Evolutionary conservation across 2,113 vertebrate genomes (phyloP).

Genomic region (Numenius arquata): DNA sequence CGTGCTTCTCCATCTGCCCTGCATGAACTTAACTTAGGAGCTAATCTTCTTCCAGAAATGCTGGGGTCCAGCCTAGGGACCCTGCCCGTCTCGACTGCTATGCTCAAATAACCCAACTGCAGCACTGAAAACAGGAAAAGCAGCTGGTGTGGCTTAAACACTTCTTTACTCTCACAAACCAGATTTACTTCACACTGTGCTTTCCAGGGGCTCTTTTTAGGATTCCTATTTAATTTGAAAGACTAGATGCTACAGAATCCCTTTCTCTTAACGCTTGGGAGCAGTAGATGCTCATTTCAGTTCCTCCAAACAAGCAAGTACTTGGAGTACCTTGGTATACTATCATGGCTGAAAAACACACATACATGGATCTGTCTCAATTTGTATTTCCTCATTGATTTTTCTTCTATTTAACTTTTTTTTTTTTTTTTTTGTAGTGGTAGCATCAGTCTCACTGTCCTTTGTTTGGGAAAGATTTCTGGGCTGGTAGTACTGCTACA

Average conservation of each 20-base stretch:
- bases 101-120: not conserved
- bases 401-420: not conserved
- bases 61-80: not conserved
- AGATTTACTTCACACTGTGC: not conserved
- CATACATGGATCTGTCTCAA: not conserved
- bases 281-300: not conserved
- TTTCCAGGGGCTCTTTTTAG: not conserved
- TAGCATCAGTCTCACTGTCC: not conserved
- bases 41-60: not conserved
- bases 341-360: not conserved
- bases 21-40: not conserved
- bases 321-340: not conserved
- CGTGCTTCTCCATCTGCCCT: not conserved
- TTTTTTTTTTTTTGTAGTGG: not conserved
- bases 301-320: not conserved
- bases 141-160: not conserved
- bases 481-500: not conserved
- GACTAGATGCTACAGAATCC: not conserved
- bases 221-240: not conserved
- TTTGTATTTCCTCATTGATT: not conserved
- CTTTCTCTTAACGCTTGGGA: not conserved
- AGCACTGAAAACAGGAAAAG: not conserved
- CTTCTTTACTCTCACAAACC: not conserved
- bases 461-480: not conserved
- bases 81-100: not conserved